Base-by-base conservation (phyloP, 2,113 vertebrate species). In the Aythya baeri region DNA sequence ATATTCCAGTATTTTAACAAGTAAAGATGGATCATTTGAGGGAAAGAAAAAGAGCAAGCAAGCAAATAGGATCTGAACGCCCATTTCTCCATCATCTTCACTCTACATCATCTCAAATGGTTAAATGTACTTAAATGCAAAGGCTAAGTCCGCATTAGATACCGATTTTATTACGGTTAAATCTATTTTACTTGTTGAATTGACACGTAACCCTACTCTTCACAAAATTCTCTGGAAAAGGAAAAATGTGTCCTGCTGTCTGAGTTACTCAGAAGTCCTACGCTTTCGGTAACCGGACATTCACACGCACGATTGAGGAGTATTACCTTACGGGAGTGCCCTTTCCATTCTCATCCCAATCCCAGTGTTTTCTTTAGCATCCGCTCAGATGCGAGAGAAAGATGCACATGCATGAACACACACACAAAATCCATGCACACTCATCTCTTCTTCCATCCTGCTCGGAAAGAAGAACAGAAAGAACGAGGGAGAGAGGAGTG, bases 1-100 rank as follows among this genome's bases (percentile, higher is more conserved):
- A 88, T 88, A 95, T 34, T 67, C 55, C 15, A 59, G 67, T 63
- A 89, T 79, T 87, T 94, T 1, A 91, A 58, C 72, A 87, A 91
- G 74, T 32, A 73, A 90, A 72, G 75, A 74, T 7, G 29, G 54
- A 83, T 82, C 71, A 63, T 43, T 36, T 79, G 18, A 92, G 17
- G 7, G 9, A 17, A 43, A 83, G 81, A 63, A 55, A 18, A 27
- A 66, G 52, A 49, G 32, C 31, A 68, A 88, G 74, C 32, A 59
- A 86, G 20, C 21, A 81, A 72, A 7, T 5, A 26, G 20, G 22
- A 54, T 26, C 26, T 13, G 16, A 86, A 31, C 17, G 75, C 5
- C 65, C 1, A 0, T 41, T 94, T 77, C 71, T 54, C 36, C 81
- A 93, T 25, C 49, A 76, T 32, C 62, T 50, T 75, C 54, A 36